Evolutionary conservation across 2,888 invertebrate genomes (phyloP).

Genomic region (Parnassius mnemosyne): DNA sequence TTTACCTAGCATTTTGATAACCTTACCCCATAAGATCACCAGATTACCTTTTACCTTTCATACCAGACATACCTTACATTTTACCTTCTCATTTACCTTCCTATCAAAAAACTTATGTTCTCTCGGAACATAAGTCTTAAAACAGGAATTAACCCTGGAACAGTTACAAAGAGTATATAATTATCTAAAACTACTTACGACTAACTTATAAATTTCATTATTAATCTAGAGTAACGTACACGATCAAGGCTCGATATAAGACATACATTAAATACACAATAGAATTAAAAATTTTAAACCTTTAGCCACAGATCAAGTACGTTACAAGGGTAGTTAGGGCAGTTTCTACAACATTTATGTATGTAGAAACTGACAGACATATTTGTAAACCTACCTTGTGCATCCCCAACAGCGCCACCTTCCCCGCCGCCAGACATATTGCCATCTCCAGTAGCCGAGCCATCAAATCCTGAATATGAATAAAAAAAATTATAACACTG

Average conservation of each 20-base stretch:
- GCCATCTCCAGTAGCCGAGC: conserved; percentile 74
- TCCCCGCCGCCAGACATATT: conserved; percentile 74
- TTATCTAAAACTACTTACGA: conserved; percentile 30
- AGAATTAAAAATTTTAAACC: conserved; percentile 1
- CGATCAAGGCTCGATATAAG: conserved; percentile 8
- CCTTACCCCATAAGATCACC: too few relatives aligned
- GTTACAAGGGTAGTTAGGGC: conserved; percentile 24
- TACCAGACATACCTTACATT: conserved; percentile 7
- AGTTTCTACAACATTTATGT: conserved; percentile 25
- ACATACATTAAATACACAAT: not conserved
- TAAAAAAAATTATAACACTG: not conserved
- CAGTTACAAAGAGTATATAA: conserved; percentile 30
- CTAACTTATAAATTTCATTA: conserved; percentile 74
- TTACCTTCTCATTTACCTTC: conserved; percentile 13
- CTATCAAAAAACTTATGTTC: conserved; percentile 22
- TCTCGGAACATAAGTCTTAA: conserved; percentile 13
- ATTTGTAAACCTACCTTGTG: conserved; percentile 77
- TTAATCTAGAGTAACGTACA: conserved; percentile 35
- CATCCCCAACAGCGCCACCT: conserved; percentile 78
- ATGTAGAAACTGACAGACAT: conserved; percentile 29
- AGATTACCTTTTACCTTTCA: conserved; percentile 1
- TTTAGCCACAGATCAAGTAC: conserved; percentile 34
- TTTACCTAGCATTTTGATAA: too few relatives aligned
- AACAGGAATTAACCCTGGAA: conserved; percentile 31
- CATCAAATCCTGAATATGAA: conserved; percentile 67